phyloP scores from a whole-genome alignment of 1,140 invertebrate species.

The Lordiphosa collinella region DNA sequence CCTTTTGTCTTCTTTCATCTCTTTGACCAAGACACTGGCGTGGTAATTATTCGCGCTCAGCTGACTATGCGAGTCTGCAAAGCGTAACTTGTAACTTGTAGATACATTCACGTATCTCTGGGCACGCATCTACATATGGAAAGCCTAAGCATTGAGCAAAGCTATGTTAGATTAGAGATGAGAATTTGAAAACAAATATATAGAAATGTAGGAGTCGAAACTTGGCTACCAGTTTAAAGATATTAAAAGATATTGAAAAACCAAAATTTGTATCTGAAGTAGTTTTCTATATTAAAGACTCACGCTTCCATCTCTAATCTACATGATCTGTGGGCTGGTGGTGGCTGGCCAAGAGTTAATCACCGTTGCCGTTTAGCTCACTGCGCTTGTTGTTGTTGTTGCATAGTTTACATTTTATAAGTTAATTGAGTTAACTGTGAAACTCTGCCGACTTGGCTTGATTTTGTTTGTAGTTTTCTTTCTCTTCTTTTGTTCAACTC shows the following conservation, averaged over 20 bases:
- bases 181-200: no score
- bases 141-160: constrained; percentile 32
- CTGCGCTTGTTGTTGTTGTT: constrained; percentile 40
- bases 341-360: constrained; percentile 63
- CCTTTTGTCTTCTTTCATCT: not conserved
- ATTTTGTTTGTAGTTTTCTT: not conserved
- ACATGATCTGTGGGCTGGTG: not conserved
- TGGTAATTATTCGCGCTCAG: constrained; percentile 77
- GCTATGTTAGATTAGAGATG: constrained; percentile 24
- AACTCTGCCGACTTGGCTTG: constrained; percentile 40
- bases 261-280: no score
- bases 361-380: constrained; percentile 72
- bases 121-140: constrained; percentile 71
- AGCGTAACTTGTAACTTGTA: constrained; percentile 76
- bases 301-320: constrained; percentile 26
- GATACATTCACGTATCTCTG: constrained; percentile 67
- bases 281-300: not conserved
- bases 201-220: no score
- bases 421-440: constrained; percentile 78
- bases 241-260: no score
- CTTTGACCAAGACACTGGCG: constrained; percentile 20
- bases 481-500: constrained; percentile 28
- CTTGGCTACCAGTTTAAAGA: no score
- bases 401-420: constrained; percentile 77
- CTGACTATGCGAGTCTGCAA: constrained; percentile 71